Evolutionary conservation across 2,888 invertebrate species (phyloP), one percentile per base, ranked within the genome.

Genomic region (Drosophila mimica): DNA sequence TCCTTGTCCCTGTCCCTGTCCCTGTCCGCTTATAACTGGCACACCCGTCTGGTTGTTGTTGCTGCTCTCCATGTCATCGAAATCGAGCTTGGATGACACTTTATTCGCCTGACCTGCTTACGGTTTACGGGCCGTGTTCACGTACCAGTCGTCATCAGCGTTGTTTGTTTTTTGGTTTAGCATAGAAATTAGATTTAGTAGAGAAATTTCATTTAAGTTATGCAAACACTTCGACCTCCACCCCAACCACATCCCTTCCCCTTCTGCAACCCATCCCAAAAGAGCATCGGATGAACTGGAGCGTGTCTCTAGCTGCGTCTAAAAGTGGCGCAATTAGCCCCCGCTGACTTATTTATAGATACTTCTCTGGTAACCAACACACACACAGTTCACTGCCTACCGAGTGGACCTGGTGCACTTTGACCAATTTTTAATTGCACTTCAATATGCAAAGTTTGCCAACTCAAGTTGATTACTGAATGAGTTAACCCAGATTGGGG

Each of bases 21-120:
- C 52, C 70, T 74, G 78, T 15, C 82, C 86, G 40, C 74, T 67
- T 61, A 73, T 34, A 56, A 82, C 74, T 8, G 89, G 83, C 63
- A 87, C 84, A 56, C 90, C 86, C 57, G 92, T 86, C 54, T 87
- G 90, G 74, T 74, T 76, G 52, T 56, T 79, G 46, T 66, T 77
- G 46, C 78, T 83, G 28, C 71, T 76, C 17, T 91, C 91, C 43
- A 77, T 74, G 15, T 92, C 92, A 75, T 92, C 91, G 80, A 93
- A 93, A 88, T 93, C 93, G 75, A 93, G 76, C 82, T 93, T 93
- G 64, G 93, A 85, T 40, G 92, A 91, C 61, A 93, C 88, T 82
- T 91, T 91, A 75, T 76, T 88, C 78, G 91, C 82, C 78, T 93
- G 92, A 76, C 90, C 93, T 92, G 54, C 25, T 53, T 34, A 53